Evolutionary conservation across 2,888 invertebrate species (phyloP), one percentile per base, ranked within the genome.

Genomic region (Xestia ashworthii): DNA sequence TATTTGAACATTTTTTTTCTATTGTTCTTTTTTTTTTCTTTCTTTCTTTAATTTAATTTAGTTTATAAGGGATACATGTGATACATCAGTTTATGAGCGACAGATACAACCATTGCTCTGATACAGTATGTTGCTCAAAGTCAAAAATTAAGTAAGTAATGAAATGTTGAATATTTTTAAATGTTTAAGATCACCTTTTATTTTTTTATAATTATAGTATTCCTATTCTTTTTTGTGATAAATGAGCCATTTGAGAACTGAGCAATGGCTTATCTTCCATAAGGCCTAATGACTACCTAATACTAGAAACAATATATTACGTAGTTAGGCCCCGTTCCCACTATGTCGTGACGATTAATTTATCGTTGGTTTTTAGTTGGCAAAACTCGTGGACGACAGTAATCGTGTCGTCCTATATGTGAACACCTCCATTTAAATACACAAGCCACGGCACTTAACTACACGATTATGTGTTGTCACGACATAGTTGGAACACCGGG

Each of bases 21-120:
- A 41, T 41, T 44, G 9, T 11, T 69, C 74, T 44, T 46, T 75
- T 74, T 38, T 55, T 32, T 66, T 32, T 3, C 3, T 32, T 32
- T 3, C 32, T 32, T 32, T 69, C 74, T 44, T 46, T 75, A 76
- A 25, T 55, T 32, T 64, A 9, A 32, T 82, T 87, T 90, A 91
- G 87, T 78, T 89, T 89, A 69, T 90, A 90, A 90, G 89, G 88
- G 88, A 91, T 91, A 91, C 90, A 90, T 93, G 92, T 92, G 92
- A 92, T 92, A 92, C 90, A 91, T 80, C 81, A 70, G 73, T 82
- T 80, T 84, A 80, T 81, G 82, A 81, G 64, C 73, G 81, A 81
- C 88, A 89, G 83, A 85, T 85, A 84, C 70, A 78, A 84, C 85
- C 87, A 89, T 89, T 88, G 89, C 87, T 89, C 86, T 81, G 74